Percentiles rank a stretch among this genome's conserved stretches.
These are phyloP conservation scores for Sminthurinus aureus DNA, from an alignment of 2,888 invertebrate genomes.

Conservation along the genomic window DNA sequence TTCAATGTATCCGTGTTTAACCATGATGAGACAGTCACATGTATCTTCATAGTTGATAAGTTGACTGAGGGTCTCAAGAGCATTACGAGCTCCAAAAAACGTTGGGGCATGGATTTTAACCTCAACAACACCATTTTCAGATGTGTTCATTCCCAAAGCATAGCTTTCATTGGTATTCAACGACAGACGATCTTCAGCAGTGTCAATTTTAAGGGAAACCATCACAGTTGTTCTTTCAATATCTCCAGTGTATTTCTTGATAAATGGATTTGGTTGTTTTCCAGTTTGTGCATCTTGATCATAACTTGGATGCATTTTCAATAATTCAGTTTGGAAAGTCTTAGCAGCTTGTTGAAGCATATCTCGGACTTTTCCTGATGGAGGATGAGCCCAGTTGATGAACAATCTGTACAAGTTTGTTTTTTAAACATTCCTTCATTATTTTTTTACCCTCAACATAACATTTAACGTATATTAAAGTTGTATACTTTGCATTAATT, in stretches of 20 bases:
- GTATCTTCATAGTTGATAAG: slow-evolving; percentile 67
- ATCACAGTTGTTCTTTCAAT: slow-evolving; percentile 59
- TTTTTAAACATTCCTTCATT: not conserved
- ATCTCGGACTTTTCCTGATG: slow-evolving; percentile 57
- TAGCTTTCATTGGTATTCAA: slow-evolving; percentile 59
- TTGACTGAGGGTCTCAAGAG: slow-evolving; percentile 78
- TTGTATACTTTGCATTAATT: no score
- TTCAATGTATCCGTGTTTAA: slow-evolving; percentile 71
- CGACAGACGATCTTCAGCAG: slow-evolving; percentile 54
- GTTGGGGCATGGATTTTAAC: slow-evolving; percentile 61
- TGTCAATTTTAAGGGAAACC: slow-evolving; percentile 59
- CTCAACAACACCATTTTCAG: slow-evolving; percentile 59
- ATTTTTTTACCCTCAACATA: no score
- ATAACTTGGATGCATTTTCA: slow-evolving; percentile 59
- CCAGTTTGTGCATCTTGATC: slow-evolving; percentile 50
- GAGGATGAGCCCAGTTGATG: slow-evolving; percentile 60
- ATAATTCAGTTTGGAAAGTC: slow-evolving; percentile 58
- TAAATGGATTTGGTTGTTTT: slow-evolving; percentile 59
- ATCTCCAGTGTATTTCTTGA: slow-evolving; percentile 58
- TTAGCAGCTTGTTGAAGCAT: slow-evolving; percentile 60
- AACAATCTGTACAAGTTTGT: slow-evolving; percentile 49
- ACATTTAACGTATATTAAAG: no score
- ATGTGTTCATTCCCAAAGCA: slow-evolving; percentile 57
- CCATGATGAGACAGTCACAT: slow-evolving; percentile 68
- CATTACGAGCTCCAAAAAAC: slow-evolving; percentile 79